phyloP scores from a whole-genome alignment of 2,113 vertebrate genomes.

The Anguilla rostrata region DNA sequence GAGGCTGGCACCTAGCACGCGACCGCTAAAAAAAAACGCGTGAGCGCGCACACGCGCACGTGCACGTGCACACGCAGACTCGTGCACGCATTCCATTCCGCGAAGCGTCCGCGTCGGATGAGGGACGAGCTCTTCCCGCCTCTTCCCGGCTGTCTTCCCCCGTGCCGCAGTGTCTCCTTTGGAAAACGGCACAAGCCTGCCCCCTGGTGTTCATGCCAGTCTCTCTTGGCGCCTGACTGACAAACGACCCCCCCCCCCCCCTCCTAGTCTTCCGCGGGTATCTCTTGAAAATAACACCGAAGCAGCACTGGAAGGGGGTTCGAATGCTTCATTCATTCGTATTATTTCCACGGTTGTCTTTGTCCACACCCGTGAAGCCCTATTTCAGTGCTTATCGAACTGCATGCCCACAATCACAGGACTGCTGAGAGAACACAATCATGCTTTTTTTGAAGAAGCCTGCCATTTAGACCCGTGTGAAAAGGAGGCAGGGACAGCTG shows the following conservation, averaged over 20 bases:
- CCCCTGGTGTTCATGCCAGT: slow-evolving; percentile 68
- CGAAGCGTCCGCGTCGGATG: not conserved
- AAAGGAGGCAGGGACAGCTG: not conserved
- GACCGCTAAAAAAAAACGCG: not conserved
- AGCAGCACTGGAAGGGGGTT: not conserved
- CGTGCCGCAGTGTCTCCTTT: not conserved
- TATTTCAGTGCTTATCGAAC: not conserved
- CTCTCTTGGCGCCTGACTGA: slow-evolving; percentile 44
- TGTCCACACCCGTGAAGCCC: not conserved
- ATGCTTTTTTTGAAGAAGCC: not conserved
- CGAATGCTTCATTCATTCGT: not conserved
- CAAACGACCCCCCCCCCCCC: slow-evolving; percentile 23
- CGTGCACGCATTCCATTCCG: not conserved
- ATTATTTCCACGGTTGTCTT: not conserved
- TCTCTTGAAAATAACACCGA: not conserved
- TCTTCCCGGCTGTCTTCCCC: not conserved
- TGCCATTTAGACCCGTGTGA: not conserved
- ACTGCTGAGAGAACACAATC: not conserved
- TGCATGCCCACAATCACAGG: not conserved
- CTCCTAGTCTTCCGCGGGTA: not conserved
- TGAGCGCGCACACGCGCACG: not conserved
- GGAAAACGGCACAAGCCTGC: slow-evolving; percentile 67
- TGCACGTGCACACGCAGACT: not conserved
- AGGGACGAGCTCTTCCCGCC: slow-evolving; percentile 16
- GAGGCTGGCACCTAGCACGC: slow-evolving; percentile 11